Conservation (phyloP, 2,113 vertebrate genomes). For the Dissostichus mawsoni region DNA sequence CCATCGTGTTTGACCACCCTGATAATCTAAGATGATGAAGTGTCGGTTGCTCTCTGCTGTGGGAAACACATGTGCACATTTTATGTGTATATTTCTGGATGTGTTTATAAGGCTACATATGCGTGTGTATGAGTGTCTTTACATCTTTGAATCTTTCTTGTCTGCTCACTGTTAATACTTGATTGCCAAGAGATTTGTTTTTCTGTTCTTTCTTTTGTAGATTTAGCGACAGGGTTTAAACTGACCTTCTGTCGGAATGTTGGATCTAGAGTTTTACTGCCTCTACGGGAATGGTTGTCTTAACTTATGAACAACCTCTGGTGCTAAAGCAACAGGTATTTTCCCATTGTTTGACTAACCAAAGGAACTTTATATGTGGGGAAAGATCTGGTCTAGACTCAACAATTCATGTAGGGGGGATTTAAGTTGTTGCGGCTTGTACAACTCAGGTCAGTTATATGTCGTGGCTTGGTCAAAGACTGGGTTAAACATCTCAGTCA, state of each 20-base stretch:
- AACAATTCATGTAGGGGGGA: not conserved
- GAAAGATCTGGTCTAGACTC: not conserved
- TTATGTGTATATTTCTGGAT: slow-evolving; percentile 15
- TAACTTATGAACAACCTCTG: slow-evolving; percentile 34
- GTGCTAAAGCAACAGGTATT: slow-evolving; percentile 53
- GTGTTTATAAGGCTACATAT: slow-evolving; percentile 4
- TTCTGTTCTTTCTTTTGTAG: slow-evolving; percentile 27
- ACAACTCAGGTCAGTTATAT: slow-evolving; percentile 1
- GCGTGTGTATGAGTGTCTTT: slow-evolving; percentile 14
- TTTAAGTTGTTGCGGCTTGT: not conserved
- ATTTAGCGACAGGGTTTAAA: slow-evolving; percentile 58
- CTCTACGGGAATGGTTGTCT: slow-evolving; percentile 48
- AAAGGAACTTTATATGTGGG: slow-evolving; percentile 1
- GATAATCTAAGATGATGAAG: slow-evolving; percentile 75
- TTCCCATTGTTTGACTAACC: slow-evolving; percentile 19
- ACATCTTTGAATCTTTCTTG: slow-evolving; percentile 32
- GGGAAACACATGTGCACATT: slow-evolving; percentile 15
- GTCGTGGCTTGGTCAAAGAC: not conserved
- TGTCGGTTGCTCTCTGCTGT: slow-evolving; percentile 58
- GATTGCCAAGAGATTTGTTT: slow-evolving; percentile 44
- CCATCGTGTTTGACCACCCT: slow-evolving; percentile 57
- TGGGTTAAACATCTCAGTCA: not conserved
- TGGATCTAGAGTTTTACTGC: slow-evolving; percentile 53
- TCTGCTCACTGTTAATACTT: slow-evolving; percentile 45
- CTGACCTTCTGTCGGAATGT: slow-evolving; percentile 54